Conservation (phyloP, 2,113 vertebrate genomes). For the Pseudopipra pipra region DNA sequence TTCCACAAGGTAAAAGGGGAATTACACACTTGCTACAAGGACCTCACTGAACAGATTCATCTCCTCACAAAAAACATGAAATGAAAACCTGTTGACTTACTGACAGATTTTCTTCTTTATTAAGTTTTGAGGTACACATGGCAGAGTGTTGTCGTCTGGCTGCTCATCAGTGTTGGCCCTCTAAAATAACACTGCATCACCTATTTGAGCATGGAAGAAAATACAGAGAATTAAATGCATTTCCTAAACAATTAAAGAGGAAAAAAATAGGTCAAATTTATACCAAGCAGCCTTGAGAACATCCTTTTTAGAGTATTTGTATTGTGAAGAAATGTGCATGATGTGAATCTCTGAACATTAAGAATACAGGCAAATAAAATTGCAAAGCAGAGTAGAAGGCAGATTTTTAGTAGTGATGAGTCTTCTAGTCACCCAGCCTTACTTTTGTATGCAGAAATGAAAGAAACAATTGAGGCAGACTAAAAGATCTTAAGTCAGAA, state of each 20-base stretch:
- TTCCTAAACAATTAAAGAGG: background rate
- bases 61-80: background rate
- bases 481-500: background rate
- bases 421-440: background rate
- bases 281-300: background rate
- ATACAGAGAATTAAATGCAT: background rate
- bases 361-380: background rate
- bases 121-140: background rate
- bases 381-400: background rate
- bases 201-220: background rate
- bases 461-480: background rate
- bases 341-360: background rate
- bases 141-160: background rate
- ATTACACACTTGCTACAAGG: background rate
- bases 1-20: background rate
- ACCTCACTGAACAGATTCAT: background rate
- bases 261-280: constrained; percentile 30
- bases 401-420: background rate
- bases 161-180: background rate
- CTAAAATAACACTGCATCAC: background rate
- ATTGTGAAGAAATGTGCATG: background rate
- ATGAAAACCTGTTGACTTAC: background rate
- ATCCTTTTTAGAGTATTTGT: constrained; percentile 18
- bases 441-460: background rate
- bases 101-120: background rate